Evolutionary conservation across 2,113 vertebrate species (phyloP).

Genomic region (Zosterops japonicus): DNA sequence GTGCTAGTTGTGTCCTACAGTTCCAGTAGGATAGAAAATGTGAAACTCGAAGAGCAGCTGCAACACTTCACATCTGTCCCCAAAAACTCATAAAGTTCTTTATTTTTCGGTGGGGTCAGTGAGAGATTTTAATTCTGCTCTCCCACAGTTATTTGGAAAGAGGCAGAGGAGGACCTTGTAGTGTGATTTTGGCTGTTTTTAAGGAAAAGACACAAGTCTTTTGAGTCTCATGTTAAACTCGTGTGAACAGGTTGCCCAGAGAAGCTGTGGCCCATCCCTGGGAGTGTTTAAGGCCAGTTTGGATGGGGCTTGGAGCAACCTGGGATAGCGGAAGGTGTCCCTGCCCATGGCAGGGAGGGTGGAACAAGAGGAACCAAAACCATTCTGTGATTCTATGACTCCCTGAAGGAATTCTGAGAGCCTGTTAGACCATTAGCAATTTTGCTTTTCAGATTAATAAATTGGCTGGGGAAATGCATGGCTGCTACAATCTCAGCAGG

Average conservation of each 20-base stretch:
- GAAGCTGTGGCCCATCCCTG: neutral
- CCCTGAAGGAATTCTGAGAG: neutral
- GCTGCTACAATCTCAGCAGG: neutral
- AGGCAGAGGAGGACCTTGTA: neutral
- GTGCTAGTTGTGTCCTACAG: neutral
- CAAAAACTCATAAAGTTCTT: neutral
- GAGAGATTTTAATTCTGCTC: neutral
- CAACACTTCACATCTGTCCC: neutral
- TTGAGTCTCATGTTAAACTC: neutral
- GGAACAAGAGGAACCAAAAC: neutral
- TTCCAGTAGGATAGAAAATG: neutral
- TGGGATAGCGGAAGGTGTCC: neutral
- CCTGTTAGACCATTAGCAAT: neutral
- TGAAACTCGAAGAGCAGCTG: neutral
- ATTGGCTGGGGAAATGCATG: neutral
- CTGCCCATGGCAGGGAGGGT: neutral
- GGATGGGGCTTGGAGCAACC: rapidly evolving
- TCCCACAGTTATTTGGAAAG: neutral
- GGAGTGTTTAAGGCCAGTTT: neutral
- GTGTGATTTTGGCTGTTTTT: neutral
- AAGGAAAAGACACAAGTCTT: neutral
- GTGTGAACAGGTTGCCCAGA: rapidly evolving
- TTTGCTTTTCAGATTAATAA: neutral
- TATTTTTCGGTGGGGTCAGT: neutral
- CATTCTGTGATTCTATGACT: neutral